phyloP scores from a whole-genome alignment of 2,797 vertebrate genomes.

The Channa striata region DNA sequence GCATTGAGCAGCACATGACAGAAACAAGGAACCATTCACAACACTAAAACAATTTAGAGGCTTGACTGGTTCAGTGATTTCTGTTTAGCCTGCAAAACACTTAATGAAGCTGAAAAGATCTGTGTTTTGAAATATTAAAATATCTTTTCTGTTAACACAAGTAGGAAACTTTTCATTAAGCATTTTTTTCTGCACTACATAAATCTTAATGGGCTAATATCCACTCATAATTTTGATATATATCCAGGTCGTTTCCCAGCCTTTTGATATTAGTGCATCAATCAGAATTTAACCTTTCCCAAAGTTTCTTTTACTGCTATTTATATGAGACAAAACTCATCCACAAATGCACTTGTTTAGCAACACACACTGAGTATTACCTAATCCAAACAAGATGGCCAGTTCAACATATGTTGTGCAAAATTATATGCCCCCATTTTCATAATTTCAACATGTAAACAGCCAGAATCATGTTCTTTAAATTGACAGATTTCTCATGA shows the following conservation, averaged over 20 bases:
- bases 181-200: neutral
- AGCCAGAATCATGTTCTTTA: constrained; percentile 6
- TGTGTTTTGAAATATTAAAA: constrained; percentile 5
- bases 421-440: constrained; percentile 13
- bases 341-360: neutral
- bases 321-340: neutral
- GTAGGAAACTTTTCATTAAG: neutral
- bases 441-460: constrained; percentile 30
- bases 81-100: neutral
- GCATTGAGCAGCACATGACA: constrained; percentile 10
- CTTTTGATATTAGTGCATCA: constrained; percentile 2
- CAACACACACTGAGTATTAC: neutral
- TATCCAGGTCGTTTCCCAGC: too few species aligned
- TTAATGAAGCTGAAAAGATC: neutral
- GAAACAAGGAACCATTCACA: constrained; percentile 26
- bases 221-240: constrained; percentile 7
- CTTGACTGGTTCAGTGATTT: constrained; percentile 14
- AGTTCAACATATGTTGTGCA: constrained; percentile 17
- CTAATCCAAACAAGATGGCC: constrained; percentile 4
- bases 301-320: neutral
- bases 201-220: neutral
- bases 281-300: neutral
- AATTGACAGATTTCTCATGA: constrained; percentile 5
- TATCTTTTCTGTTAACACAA: neutral
- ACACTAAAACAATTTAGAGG: constrained; percentile 3